These are phyloP conservation scores for Pammene aurita DNA, from an alignment of 2,888 invertebrate species.

Conservation along the genomic window DNA sequence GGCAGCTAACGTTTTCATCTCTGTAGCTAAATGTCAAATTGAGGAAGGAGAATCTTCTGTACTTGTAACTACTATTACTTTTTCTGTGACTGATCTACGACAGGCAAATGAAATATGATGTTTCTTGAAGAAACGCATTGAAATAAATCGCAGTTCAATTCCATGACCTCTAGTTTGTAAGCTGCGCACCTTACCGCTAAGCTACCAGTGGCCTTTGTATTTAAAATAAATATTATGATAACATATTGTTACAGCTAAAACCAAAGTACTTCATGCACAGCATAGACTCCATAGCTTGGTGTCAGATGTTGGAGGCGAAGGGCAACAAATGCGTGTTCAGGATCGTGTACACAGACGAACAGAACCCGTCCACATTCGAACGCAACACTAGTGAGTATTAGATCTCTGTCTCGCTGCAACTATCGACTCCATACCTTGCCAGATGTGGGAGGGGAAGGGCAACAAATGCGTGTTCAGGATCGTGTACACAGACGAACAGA, in stretches of 20 bases:
- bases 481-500: slow-evolving; percentile 3
- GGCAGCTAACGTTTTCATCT: no score
- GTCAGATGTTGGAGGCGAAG: slow-evolving; percentile 91
- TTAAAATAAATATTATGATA: no score
- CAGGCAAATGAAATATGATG: no score
- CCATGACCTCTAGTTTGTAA: no score
- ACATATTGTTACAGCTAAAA: slow-evolving; percentile 71
- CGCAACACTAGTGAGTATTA: slow-evolving; percentile 23
- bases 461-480: not conserved
- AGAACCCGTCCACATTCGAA: slow-evolving; percentile 11
- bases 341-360: slow-evolving; percentile 85
- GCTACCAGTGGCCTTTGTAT: no score
- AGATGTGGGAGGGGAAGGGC: slow-evolving; percentile 72
- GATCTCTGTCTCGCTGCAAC: not conserved
- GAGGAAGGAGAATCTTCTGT: no score
- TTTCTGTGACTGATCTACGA: no score
- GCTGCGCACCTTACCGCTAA: no score
- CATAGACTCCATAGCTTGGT: slow-evolving; percentile 94
- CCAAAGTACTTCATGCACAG: slow-evolving; percentile 92
- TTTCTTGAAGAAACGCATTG: no score
- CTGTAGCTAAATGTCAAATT: no score
- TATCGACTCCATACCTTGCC: slow-evolving; percentile 93
- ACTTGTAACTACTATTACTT: no score
- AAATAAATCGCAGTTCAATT: no score
- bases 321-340: slow-evolving; percentile 89